Conservation (phyloP, 2,797 vertebrate species). For the Falco berigora region DNA sequence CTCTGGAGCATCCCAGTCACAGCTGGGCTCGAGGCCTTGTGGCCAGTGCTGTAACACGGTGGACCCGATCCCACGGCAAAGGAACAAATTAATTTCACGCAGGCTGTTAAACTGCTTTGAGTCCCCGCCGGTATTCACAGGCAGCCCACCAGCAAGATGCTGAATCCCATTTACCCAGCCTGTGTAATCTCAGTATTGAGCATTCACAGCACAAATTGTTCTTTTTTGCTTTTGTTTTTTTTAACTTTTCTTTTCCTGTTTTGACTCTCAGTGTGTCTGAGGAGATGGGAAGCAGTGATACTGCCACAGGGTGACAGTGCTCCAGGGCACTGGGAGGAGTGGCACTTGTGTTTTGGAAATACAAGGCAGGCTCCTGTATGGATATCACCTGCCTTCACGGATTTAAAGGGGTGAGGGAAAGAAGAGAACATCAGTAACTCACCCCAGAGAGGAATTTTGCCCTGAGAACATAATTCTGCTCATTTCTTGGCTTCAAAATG, state of each 20-base stretch:
- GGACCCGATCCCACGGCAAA: background rate
- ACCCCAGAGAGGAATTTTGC: background rate
- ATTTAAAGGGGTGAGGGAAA: background rate
- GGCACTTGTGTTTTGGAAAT: background rate
- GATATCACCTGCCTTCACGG: background rate
- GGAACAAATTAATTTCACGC: background rate
- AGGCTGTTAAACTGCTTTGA: background rate
- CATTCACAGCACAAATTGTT: background rate
- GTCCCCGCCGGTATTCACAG: background rate
- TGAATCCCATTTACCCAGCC: background rate
- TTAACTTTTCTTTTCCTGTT: background rate
- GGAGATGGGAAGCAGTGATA: background rate
- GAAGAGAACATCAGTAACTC: background rate
- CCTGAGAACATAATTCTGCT: background rate
- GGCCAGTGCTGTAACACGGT: background rate
- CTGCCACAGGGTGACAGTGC: background rate
- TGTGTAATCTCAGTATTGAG: background rate
- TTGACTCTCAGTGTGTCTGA: background rate
- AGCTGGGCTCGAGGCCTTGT: accelerated
- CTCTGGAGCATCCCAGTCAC: background rate
- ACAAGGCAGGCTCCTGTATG: background rate
- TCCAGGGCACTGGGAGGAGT: background rate
- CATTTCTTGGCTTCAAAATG: background rate
- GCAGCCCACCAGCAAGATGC: background rate
- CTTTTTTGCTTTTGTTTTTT: background rate